Percentiles rank a stretch among this genome's conserved stretches.
phyloP scores from a whole-genome alignment of 2,797 vertebrate genomes.

The Glossophaga mutica region DNA sequence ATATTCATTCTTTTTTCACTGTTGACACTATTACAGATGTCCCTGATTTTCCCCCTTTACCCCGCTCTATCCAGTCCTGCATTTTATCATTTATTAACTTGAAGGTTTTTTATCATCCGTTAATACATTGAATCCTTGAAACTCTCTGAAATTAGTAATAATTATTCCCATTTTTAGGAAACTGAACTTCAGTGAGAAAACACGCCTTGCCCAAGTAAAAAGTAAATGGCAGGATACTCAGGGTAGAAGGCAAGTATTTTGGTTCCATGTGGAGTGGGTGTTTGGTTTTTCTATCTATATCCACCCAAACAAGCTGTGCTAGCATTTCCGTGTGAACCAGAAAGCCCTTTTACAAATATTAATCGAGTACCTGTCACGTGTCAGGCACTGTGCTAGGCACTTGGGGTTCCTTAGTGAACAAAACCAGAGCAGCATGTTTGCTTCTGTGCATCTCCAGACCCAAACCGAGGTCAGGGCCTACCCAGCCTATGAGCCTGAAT shows the following conservation, averaged over 20 bases:
- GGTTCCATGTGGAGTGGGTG: background rate
- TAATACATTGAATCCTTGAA: background rate
- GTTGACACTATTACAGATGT: background rate
- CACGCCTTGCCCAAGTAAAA: background rate
- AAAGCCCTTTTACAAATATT: background rate
- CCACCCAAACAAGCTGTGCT: background rate
- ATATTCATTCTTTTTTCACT: background rate
- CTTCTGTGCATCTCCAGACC: background rate
- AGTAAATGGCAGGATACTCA: background rate
- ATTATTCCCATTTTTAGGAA: background rate
- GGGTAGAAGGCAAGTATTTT: background rate
- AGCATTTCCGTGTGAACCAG: background rate
- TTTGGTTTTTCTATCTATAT: background rate
- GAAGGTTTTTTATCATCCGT: background rate
- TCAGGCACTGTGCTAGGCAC: background rate
- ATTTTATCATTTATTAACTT: background rate
- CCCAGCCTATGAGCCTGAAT: background rate
- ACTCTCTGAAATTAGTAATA: background rate
- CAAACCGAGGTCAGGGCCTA: background rate
- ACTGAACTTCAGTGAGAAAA: background rate
- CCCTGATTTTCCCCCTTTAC: background rate
- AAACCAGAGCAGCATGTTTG: background rate
- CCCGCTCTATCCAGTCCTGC: background rate
- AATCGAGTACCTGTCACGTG: fast-evolving
- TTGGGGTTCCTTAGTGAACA: background rate